Base-by-base conservation (phyloP, 2,888 invertebrate species). In the Pristionchus maxplancki region DNA sequence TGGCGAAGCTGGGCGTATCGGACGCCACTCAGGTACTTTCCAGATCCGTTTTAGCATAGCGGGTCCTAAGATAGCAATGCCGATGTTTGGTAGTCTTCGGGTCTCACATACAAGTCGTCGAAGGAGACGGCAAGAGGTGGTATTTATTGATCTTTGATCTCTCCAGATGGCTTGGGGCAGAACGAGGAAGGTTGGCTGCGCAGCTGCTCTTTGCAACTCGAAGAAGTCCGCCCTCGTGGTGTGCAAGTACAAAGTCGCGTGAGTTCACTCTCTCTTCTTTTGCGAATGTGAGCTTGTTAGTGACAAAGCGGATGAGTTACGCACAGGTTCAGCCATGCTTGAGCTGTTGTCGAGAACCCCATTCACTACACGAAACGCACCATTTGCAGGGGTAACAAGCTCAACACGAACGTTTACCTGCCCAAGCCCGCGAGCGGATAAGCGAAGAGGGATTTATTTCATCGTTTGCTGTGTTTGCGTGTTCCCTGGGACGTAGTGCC, bases 321-420 rank as follows among this genome's bases (percentile, higher is more conserved):
- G n/a, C n/a, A n/a, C n/a, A n/a, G n/a, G n/a, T n/a, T n/a, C n/a
- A n/a, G n/a, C n/a, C n/a, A n/a, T n/a, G n/a, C n/a, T n/a, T n/a
- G n/a, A n/a, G n/a, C n/a, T n/a, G n/a, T n/a, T n/a, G 58, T 24
- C 20, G 58, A 20, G 17, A 58, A 3, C 20, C 58, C 58, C 24
- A n/a, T 58, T n/a, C 58, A 0, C 24, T n/a, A 58, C 58, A 58
- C 67, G 34, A 67, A 34, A 67, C 34, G 58, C 58, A 58, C 31
- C n/a, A 31, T 13, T 78, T 78, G 40, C 44, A 78, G 78, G 78
- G 78, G 78, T 8, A 78, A 78, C 15, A 78, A 78, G 44, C 78
- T 40, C 2, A 48, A 48, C 44, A 78, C 8, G 78, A 78, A 48
- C 44, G 78, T 78, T n/a, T 78, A 78, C 28, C 11, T n/a, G 28